Evolutionary conservation across 2,113 vertebrate species (phyloP), one percentile per base, ranked within the genome.

Genomic region (Callithrix jacchus): DNA sequence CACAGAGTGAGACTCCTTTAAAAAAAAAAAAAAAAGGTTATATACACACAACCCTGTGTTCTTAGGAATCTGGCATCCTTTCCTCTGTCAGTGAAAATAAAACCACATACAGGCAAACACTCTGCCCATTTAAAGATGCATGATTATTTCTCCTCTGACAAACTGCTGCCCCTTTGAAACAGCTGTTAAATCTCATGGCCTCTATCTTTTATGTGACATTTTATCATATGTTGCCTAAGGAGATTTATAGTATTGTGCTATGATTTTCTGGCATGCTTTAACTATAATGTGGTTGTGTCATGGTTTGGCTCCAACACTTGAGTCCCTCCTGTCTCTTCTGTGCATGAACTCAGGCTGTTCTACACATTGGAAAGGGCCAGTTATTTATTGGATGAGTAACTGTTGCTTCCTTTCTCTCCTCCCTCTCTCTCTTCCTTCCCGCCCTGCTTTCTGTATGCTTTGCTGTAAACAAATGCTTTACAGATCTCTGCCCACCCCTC

Each of bases 401-500:
- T 10, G 8, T 42, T 58, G 27, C 13, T 47, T 68, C 23, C 37
- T 85, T 84, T 11, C 16, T 17, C 45, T 58, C 32, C 23, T 47
- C 18, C 35, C 35, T 52, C 7, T 40, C 61, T 35, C 2, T 8
- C 21, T 74, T 54, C 12, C 11, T 16, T 52, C 32, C 13, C 0
- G 0, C 21, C 6, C 8, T 32, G 6, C 56, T 77, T 87, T 71
- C n/a, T 35, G 18, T 10, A 30, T 27, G 9, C 5, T 56, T 68
- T 54, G 0, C 23, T 70, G 45, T 56, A 70, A 20, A 86, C 64
- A 74, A 27, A 37, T 10, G 20, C 5, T 47, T 91, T 74, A 9
- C 0, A 0, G 11, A 3, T 58, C 40, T 42, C 6, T 54, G 35
- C 8, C 14, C 17, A 40, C 3, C 3, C 13, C 52, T 52, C 40